A percentile compares a stretch with the other conserved stretches of the same genome.
Conservation (phyloP, 2,113 vertebrate genomes). For the Haliaeetus leucogaster region DNA sequence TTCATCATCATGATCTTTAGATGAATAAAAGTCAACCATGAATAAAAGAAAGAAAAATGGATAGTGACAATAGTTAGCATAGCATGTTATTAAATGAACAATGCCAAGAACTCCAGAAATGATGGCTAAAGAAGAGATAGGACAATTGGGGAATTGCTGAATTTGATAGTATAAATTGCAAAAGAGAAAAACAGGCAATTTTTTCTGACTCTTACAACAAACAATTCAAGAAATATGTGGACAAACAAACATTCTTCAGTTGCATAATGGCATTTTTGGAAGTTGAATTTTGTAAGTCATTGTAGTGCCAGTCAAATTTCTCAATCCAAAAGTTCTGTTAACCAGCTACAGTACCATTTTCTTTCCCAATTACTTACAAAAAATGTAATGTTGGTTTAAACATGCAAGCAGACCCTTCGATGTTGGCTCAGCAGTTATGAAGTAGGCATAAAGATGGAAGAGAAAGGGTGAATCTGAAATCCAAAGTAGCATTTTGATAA, state of each 20-base stretch:
- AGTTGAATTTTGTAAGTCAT: not conserved
- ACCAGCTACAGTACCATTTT: not conserved
- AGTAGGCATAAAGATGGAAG: not conserved
- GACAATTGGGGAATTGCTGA: not conserved
- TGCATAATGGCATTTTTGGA: not conserved
- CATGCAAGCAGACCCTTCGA: not conserved
- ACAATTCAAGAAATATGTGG: not conserved
- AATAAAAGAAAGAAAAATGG: not conserved
- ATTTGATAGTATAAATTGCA: not conserved
- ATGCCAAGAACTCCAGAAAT: not conserved
- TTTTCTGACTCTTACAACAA: not conserved
- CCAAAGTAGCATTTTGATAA: not conserved
- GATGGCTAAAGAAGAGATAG: not conserved
- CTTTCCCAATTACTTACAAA: not conserved
- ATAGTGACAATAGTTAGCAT: not conserved
- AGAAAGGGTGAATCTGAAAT: not conserved
- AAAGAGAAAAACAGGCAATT: not conserved
- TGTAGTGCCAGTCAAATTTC: not conserved
- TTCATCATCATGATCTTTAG: not conserved
- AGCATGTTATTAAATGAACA: not conserved
- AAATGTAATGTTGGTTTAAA: not conserved
- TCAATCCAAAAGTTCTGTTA: not conserved
- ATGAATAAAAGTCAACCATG: not conserved
- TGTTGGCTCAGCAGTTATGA: not conserved
- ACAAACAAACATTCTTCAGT: not conserved